phyloP scores from a whole-genome alignment of 2,797 vertebrate genomes.

The Anguilla obscura region DNA sequence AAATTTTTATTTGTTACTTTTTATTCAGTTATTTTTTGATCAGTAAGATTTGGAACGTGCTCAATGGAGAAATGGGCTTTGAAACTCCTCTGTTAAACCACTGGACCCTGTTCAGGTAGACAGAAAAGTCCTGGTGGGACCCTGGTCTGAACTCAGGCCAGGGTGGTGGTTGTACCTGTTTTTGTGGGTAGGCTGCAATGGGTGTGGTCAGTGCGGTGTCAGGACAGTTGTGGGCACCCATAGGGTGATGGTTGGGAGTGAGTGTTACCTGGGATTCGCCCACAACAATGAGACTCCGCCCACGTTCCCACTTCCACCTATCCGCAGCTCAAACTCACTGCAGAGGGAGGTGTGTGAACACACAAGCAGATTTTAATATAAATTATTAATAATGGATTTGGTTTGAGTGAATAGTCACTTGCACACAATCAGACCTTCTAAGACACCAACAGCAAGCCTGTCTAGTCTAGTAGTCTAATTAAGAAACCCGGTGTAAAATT shows the following conservation, averaged over 20 bases:
- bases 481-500: background rate
- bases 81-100: background rate
- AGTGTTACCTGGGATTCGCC: background rate
- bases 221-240: background rate
- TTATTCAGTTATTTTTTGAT: conserved; percentile 12
- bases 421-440: background rate
- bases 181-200: background rate
- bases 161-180: background rate
- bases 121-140: background rate
- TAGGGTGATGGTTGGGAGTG: background rate
- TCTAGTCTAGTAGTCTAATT: background rate
- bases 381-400: background rate
- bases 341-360: background rate
- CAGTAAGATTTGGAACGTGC: background rate
- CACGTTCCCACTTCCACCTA: background rate
- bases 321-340: background rate
- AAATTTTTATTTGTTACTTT: conserved; percentile 16
- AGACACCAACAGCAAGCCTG: background rate
- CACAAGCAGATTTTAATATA: background rate
- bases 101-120: background rate
- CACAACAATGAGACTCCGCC: background rate
- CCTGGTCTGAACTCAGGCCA: background rate
- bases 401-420: background rate
- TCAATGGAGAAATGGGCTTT: conserved; percentile 2
- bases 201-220: conserved; percentile 27